Percentiles rank a stretch among this genome's conserved stretches.
These are phyloP conservation scores for Calephelis perditalis DNA, from an alignment of 2,888 invertebrate genomes.

Conservation along the genomic window DNA sequence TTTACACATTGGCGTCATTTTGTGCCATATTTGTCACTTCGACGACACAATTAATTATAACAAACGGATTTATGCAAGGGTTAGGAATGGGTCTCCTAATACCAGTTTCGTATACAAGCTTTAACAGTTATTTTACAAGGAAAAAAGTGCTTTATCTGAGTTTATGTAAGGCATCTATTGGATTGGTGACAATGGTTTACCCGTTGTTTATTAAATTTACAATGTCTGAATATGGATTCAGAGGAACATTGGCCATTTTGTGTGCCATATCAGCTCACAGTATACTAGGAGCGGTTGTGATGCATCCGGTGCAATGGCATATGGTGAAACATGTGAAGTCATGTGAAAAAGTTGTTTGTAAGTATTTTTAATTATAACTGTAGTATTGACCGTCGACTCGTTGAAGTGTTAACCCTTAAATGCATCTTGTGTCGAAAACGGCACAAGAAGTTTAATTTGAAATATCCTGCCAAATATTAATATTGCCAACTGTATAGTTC, in stretches of 20 bases:
- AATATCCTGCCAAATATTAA: too few species aligned
- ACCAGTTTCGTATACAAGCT: slow-evolving; percentile 84
- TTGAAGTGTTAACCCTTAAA: too few species aligned
- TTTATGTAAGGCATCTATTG: slow-evolving; percentile 83
- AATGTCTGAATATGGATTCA: slow-evolving; percentile 81
- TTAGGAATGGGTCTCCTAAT: slow-evolving; percentile 84
- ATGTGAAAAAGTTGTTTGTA: slow-evolving; percentile 62
- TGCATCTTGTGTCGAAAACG: too few species aligned
- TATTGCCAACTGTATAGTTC: too few species aligned
- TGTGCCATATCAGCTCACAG: slow-evolving; percentile 83
- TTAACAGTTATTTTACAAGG: slow-evolving; percentile 85
- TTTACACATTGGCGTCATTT: slow-evolving; percentile 81
- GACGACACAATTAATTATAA: slow-evolving; percentile 80
- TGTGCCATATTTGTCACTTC: slow-evolving; percentile 80
- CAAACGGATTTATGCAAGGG: slow-evolving; percentile 82
- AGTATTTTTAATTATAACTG: slow-evolving; percentile 38
- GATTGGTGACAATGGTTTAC: slow-evolving; percentile 81
- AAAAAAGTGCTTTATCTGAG: slow-evolving; percentile 84
- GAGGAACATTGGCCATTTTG: slow-evolving; percentile 83
- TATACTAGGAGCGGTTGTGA: slow-evolving; percentile 81
- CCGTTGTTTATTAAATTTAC: slow-evolving; percentile 81
- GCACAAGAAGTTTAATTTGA: too few species aligned
- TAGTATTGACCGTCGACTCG: too few species aligned
- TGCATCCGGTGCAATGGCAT: slow-evolving; percentile 87
- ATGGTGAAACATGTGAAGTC: slow-evolving; percentile 69